Percentiles rank a stretch among this genome's conserved stretches.
Evolutionary conservation across 2,888 invertebrate genomes (phyloP).

Genomic region (Heteropelma amictum): DNA sequence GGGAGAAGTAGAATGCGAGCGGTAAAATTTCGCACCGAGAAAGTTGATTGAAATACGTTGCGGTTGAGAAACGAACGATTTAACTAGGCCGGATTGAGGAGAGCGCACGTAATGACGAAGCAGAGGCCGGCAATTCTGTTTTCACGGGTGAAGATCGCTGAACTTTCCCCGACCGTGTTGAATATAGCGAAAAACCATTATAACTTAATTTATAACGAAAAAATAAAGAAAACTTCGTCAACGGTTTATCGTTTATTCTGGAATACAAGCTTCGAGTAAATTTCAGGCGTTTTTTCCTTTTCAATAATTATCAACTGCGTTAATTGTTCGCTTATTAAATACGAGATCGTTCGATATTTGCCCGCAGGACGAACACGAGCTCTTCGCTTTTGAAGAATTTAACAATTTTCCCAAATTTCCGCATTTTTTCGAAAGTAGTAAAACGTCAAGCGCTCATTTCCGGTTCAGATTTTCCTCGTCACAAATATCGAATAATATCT

Average conservation of each 20-base stretch:
- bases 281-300: slow-evolving; percentile 45
- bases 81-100: slow-evolving; percentile 50
- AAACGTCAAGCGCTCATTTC: slow-evolving; percentile 4
- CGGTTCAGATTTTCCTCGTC: slow-evolving; percentile 26
- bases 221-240: slow-evolving; percentile 29
- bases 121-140: slow-evolving; percentile 52
- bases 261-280: slow-evolving; percentile 53
- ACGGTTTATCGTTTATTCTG: slow-evolving; percentile 54
- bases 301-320: slow-evolving; percentile 32
- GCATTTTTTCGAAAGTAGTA: not conserved
- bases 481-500: slow-evolving; percentile 27
- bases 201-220: slow-evolving; percentile 25
- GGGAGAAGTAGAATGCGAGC: slow-evolving; percentile 10
- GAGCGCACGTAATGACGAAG: slow-evolving; percentile 53
- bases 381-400: not conserved
- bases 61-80: slow-evolving; percentile 39
- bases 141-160: slow-evolving; percentile 51
- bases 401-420: not conserved
- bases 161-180: slow-evolving; percentile 52
- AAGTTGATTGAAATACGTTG: slow-evolving; percentile 48
- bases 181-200: slow-evolving; percentile 45
- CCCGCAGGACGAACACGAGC: not conserved
- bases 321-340: slow-evolving; percentile 45
- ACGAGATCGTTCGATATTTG: slow-evolving; percentile 37
- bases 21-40: slow-evolving; percentile 41